These are phyloP conservation scores for Garra rufa DNA, from an alignment of 2,113 vertebrate genomes.

Conservation along the genomic window DNA sequence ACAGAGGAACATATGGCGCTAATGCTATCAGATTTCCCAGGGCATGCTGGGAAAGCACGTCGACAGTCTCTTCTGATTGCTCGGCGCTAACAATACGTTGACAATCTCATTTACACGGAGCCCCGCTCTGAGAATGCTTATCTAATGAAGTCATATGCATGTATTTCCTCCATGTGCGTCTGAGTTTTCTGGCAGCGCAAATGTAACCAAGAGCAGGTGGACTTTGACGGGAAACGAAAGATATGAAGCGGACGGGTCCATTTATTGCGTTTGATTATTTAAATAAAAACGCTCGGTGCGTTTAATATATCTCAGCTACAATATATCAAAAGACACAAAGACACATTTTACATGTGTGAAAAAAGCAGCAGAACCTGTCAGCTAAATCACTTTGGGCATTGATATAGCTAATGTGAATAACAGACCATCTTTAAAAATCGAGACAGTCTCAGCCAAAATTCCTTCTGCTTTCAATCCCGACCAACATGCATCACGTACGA, in stretches of 20 bases:
- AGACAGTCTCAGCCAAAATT: neutral
- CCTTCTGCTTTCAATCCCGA: neutral
- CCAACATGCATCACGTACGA: neutral
- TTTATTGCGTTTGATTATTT: slow-evolving; percentile 17
- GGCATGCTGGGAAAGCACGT: slow-evolving; percentile 30
- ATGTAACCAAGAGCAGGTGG: slow-evolving; percentile 35
- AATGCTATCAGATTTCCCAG: slow-evolving; percentile 43
- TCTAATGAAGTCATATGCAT: slow-evolving; percentile 47
- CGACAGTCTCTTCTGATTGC: slow-evolving; percentile 35
- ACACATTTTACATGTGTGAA: slow-evolving; percentile 1
- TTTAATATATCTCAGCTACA: slow-evolving; percentile 6
- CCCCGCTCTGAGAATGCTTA: slow-evolving; percentile 19
- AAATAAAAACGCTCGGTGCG: neutral
- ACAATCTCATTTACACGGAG: slow-evolving; percentile 23
- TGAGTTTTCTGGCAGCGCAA: neutral
- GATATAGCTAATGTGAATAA: slow-evolving; percentile 23
- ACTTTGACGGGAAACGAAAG: neutral
- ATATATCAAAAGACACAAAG: slow-evolving; percentile 15
- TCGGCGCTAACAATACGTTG: neutral
- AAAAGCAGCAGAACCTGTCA: slow-evolving; percentile 9
- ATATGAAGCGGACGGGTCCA: neutral
- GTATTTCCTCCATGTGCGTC: slow-evolving; percentile 20
- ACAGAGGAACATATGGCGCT: slow-evolving; percentile 44
- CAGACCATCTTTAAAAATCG: slow-evolving; percentile 10
- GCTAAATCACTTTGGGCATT: slow-evolving; percentile 28